Evolutionary conservation across 2,113 vertebrate species (phyloP).

Genomic region (Solenodon paradoxus): DNA sequence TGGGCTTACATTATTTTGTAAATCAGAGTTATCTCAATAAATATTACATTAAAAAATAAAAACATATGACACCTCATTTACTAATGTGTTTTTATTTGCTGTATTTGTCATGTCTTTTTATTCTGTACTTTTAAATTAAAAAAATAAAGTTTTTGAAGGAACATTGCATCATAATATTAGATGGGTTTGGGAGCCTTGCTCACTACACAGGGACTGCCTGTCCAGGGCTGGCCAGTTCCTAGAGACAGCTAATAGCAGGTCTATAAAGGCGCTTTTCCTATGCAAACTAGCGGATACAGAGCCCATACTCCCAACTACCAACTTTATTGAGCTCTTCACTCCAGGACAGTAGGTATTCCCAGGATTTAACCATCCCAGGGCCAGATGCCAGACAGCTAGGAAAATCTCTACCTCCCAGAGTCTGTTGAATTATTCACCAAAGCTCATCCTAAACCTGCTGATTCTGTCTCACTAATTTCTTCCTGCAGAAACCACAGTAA

Average conservation of each 20-base stretch:
- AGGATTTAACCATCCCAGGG: background rate
- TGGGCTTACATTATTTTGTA: no score
- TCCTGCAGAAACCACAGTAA: background rate
- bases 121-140: background rate
- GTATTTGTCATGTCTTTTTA: background rate
- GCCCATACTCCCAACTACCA: background rate
- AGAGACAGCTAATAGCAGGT: background rate
- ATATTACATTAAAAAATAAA: no score
- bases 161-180: no score
- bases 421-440: background rate
- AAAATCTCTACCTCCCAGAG: background rate
- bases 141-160: no score
- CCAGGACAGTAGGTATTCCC: background rate
- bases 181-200: background rate
- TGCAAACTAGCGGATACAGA: background rate
- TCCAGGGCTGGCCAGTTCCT: background rate
- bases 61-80: background rate
- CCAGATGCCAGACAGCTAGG: background rate
- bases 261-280: background rate
- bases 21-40: no score
- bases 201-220: background rate
- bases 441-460: background rate
- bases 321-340: background rate
- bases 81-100: background rate
- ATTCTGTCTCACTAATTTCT: background rate